Base-by-base conservation (phyloP, 2,113 vertebrate species). In the Coptodon bakossiorum region DNA sequence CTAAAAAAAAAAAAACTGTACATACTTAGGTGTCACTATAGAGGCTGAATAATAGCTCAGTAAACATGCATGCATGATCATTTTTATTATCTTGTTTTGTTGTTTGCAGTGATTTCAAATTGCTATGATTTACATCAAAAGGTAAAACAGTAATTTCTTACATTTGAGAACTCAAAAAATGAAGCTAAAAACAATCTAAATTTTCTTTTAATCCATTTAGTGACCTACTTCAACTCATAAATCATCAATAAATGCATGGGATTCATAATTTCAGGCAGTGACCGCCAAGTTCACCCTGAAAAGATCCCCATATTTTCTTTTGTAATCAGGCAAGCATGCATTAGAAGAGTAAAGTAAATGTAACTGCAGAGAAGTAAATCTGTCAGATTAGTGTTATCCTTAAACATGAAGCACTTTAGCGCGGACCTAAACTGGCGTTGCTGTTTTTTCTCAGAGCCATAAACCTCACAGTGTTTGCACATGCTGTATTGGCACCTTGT, bases 401-500 rank as follows among this genome's bases (percentile, higher is more conserved):
- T 24, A 24, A 10, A 11, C 9, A 4, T 5, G 2, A 59, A 38
- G 59, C n/a, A 40, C 59, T 48, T 16, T 2, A 43, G 6, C 57
- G 29, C 0, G 0, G n/a, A 34, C 14, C 24, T 68, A 53, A 45
- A 43, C 22, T 40, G 52, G 16, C 16, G 13, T 76, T 53, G 34
- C 19, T 85, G 56, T 12, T 84, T 36, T 54, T 71, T 53, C 56
- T 31, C 34, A 27, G n/a, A 80, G 56, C 14, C 9, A 3, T 85
- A 50, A 85, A 80, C 56, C 83, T 24, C 19, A 27, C 36, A 36
- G 50, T 27, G 81, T 84, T 48, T 63, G 53, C 73, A 56, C 53
- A 63, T 19, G 83, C 68, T 85, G 83, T 81, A 90, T 88, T 93
- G 91, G 95, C 92, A 95, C 93, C 92, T 93, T 31, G 89, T 92